Evolutionary conservation across 2,888 invertebrate genomes (phyloP).

Genomic region (Amorpha juglandis): DNA sequence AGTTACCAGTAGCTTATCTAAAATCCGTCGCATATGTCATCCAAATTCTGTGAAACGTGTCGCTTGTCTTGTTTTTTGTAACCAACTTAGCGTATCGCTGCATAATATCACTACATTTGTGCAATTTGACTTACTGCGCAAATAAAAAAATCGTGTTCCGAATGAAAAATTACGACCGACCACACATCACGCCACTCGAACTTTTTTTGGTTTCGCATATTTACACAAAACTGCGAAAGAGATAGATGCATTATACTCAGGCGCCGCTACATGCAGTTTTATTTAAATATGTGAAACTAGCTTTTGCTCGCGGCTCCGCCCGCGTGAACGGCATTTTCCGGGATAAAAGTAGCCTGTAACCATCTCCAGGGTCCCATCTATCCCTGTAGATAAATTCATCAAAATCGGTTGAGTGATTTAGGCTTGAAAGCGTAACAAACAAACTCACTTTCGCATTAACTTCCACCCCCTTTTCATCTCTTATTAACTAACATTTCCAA

Average conservation of each 20-base stretch:
- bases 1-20: slow-evolving; percentile 23
- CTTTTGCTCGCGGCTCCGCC: too few species aligned
- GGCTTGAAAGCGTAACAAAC: too few species aligned
- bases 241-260: slow-evolving; percentile 9
- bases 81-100: slow-evolving; percentile 14
- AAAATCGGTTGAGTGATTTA: too few species aligned
- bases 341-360: too few species aligned
- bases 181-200: slow-evolving; percentile 30
- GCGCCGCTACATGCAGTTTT: background rate
- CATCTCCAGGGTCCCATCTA: too few species aligned
- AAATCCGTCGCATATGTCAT: slow-evolving; percentile 20
- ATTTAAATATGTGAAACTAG: background rate
- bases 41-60: slow-evolving; percentile 20
- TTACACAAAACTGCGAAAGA: slow-evolving; percentile 16
- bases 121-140: slow-evolving; percentile 27
- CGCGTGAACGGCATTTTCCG: too few species aligned
- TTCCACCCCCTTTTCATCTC: too few species aligned
- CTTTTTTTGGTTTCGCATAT: slow-evolving; percentile 23
- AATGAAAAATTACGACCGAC: slow-evolving; percentile 26
- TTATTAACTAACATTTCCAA: too few species aligned
- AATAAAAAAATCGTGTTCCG: slow-evolving; percentile 22
- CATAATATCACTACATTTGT: slow-evolving; percentile 26
- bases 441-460: too few species aligned
- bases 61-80: slow-evolving; percentile 15
- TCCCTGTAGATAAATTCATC: too few species aligned